Evolutionary conservation across 2,797 vertebrate species (phyloP).

Genomic region (Malurus splendens): DNA sequence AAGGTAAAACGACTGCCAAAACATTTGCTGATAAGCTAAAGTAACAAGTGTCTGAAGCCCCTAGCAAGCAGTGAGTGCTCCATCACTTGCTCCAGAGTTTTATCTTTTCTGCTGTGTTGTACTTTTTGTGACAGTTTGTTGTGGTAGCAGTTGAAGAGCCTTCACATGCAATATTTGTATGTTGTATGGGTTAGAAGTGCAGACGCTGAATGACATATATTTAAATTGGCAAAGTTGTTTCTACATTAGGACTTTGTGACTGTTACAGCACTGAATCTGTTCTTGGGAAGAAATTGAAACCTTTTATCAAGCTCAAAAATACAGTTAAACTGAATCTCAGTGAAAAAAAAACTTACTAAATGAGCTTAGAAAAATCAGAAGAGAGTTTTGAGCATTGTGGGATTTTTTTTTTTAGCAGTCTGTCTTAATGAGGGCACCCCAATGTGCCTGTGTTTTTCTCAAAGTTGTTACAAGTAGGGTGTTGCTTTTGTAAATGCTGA

Average conservation of each 20-base stretch:
- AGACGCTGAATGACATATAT: accelerated
- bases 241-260: background rate
- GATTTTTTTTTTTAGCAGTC: background rate
- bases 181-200: background rate
- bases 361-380: background rate
- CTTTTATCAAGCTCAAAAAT: background rate
- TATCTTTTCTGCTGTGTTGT: background rate
- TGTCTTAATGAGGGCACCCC: background rate
- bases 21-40: background rate
- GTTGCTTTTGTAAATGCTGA: background rate
- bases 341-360: background rate
- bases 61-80: accelerated
- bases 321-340: background rate
- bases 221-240: background rate
- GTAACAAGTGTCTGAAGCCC: background rate
- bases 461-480: background rate
- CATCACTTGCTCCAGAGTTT: background rate
- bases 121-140: background rate
- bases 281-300: background rate
- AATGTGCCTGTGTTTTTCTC: background rate
- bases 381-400: background rate
- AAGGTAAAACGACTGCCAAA: background rate
- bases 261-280: background rate
- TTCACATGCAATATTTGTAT: background rate
- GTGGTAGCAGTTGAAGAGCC: background rate